Evolutionary conservation across 2,797 vertebrate genomes (phyloP), one percentile per base, ranked within the genome.

Genomic region (Poeciliopsis paucimaculata): DNA sequence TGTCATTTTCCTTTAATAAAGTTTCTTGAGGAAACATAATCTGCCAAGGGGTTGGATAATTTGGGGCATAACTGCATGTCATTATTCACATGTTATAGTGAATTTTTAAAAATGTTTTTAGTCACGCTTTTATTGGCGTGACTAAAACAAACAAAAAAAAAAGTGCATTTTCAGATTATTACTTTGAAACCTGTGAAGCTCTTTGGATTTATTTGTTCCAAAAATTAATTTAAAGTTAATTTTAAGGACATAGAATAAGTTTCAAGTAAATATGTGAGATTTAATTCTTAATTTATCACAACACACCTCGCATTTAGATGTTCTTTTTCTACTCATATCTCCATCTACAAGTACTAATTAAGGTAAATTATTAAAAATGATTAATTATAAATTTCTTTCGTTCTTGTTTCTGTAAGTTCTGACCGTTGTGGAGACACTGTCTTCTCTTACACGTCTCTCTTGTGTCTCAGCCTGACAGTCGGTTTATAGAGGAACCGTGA

Each of bases 401-500:
- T 34, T 10, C 23, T n/a, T 55, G 26, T 28, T n/a, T 28, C 53
- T 55, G 23, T n/a, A 55, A n/a, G 53, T 55, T 55, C 9, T 26
- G 26, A n/a, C 53, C 4, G 1, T 10, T 20, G 0, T 8, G 3
- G 39, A 72, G 36, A 31, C 41, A 20, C 39, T 34, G 60, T 72
- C 68, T 85, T 41, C 62, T 39, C 62, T 66, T 15, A 26, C 28
- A 31, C 80, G n/a, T 74, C 18, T 87, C 74, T 68, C 82, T 49
- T 76, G 39, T 43, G 34, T 86, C 87, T 84, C 77, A 13, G 6
- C 45, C 9, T 60, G 53, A 31, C 66, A 23, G 87, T 82, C 70
- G 82, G 66, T 23, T 70, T 76, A 81, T 86, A 84, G 88, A 83
- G 84, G 84, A 82, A 87, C 20, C 82, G 82, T 68, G 72, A 77